Conservation (phyloP, 2,797 vertebrate species). For the Sparus aurata region DNA sequence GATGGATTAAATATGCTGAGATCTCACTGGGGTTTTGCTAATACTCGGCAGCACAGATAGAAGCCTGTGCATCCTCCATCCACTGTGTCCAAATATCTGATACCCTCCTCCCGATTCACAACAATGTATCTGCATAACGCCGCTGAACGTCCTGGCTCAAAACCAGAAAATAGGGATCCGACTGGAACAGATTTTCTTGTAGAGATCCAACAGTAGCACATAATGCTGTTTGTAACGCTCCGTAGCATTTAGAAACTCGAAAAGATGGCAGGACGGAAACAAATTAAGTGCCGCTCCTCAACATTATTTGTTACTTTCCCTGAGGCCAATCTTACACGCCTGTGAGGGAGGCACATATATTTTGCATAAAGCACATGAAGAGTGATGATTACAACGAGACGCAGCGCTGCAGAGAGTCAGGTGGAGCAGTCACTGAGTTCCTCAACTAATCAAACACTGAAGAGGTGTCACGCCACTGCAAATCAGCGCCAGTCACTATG, state of each 20-base stretch:
- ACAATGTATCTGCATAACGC: slow-evolving; percentile 7
- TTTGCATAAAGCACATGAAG: slow-evolving; percentile 47
- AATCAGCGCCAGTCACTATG: slow-evolving; percentile 9
- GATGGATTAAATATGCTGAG: slow-evolving; percentile 63
- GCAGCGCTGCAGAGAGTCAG: slow-evolving; percentile 14
- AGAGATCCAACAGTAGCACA: slow-evolving; percentile 21
- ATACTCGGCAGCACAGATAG: slow-evolving; percentile 31
- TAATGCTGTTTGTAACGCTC: slow-evolving; percentile 16
- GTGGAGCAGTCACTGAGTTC: slow-evolving; percentile 1
- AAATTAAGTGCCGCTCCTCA: slow-evolving; percentile 33
- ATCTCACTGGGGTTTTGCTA: slow-evolving; percentile 44
- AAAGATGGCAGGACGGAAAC: slow-evolving; percentile 20
- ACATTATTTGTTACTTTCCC: slow-evolving; percentile 9
- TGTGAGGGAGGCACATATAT: slow-evolving; percentile 26
- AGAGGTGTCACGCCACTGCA: neutral
- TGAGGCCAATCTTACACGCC: neutral
- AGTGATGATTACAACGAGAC: slow-evolving; percentile 37
- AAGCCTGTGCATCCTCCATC: slow-evolving; percentile 13
- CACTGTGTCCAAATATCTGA: slow-evolving; percentile 34
- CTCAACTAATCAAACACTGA: neutral
- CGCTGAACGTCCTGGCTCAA: slow-evolving; percentile 4
- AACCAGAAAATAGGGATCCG: slow-evolving; percentile 24
- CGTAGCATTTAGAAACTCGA: neutral
- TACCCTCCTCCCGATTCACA: slow-evolving; percentile 8
- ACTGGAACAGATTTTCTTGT: slow-evolving; percentile 14